Conservation (phyloP, 2,113 vertebrate species). For the Phaethon lepturus region DNA sequence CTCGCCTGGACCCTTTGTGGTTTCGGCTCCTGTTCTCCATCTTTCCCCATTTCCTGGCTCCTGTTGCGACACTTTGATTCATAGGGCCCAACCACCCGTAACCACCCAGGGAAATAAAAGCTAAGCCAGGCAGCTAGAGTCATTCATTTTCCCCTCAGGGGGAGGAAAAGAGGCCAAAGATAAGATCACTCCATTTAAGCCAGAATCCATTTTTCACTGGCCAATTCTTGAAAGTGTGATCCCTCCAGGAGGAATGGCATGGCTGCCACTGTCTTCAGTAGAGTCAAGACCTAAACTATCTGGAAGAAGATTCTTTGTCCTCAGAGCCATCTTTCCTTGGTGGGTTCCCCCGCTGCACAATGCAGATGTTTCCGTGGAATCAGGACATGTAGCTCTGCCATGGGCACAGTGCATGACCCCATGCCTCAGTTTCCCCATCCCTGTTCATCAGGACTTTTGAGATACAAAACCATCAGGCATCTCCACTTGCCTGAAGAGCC, state of each 20-base stretch:
- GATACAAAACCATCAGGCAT: accelerated
- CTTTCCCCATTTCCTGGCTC: slow-evolving; percentile 70
- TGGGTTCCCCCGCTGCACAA: neutral
- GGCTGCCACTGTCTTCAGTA: neutral
- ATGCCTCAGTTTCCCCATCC: slow-evolving; percentile 2
- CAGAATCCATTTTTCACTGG: slow-evolving; percentile 26
- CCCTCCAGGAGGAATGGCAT: neutral
- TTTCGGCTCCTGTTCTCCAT: slow-evolving; percentile 13
- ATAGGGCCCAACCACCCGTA: slow-evolving; percentile 66
- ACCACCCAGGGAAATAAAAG: slow-evolving; percentile 75
- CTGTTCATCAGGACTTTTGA: neutral
- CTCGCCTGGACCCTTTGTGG: neutral
- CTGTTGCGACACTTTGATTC: slow-evolving; percentile 62
- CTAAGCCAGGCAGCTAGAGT: neutral
- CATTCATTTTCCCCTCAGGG: slow-evolving; percentile 30
- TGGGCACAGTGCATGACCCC: accelerated
- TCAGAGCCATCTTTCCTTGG: neutral
- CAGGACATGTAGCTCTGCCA: neutral
- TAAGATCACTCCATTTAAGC: slow-evolving; percentile 35
- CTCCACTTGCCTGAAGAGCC: neutral
- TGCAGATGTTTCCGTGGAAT: neutral
- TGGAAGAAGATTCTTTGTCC: neutral
- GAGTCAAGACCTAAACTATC: neutral
- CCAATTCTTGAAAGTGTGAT: neutral
- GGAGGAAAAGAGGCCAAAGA: slow-evolving; percentile 21